These are phyloP conservation scores for Hoplostethus mediterraneus DNA, from an alignment of 2,797 vertebrate genomes.

Conservation along the genomic window DNA sequence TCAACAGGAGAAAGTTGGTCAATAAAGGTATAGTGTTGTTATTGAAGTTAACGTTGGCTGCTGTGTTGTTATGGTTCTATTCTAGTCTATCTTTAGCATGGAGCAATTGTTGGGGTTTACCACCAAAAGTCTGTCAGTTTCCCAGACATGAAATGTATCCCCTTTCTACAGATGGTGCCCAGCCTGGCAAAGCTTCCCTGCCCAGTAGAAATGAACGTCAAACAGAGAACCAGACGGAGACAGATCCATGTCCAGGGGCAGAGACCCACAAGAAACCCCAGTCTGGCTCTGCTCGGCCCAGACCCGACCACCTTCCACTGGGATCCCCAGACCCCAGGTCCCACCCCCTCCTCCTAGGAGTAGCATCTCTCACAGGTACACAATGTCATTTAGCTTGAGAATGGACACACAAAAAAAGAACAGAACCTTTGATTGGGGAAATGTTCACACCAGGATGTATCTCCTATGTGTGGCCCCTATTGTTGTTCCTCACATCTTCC, in stretches of 20 bases:
- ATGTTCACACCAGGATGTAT: too few relatives aligned
- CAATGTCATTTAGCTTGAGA: neutral
- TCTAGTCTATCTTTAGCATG: neutral
- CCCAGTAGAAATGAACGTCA: constrained; percentile 36
- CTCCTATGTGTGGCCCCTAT: too few relatives aligned
- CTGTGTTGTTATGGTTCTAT: neutral
- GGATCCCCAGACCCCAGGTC: constrained; percentile 74
- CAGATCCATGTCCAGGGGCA: constrained; percentile 28
- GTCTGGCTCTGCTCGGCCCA: constrained; percentile 45
- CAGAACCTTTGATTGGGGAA: too few relatives aligned
- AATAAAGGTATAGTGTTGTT: constrained; percentile 72
- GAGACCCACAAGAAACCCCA: constrained; percentile 31
- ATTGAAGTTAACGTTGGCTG: neutral
- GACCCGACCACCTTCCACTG: constrained; percentile 69
- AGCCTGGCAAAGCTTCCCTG: constrained; percentile 14
- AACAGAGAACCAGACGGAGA: constrained; percentile 30
- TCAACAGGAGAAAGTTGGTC: constrained; percentile 71
- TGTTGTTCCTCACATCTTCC: too few relatives aligned
- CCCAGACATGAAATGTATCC: constrained; percentile 6
- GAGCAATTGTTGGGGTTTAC: neutral
- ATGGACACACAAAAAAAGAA: neutral
- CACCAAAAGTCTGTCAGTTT: constrained; percentile 1
- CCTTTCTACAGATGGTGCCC: constrained; percentile 54
- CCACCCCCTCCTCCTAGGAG: constrained; percentile 84
- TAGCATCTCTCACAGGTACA: constrained; percentile 91